These are phyloP conservation scores for Ceyx cyanopectus DNA, from an alignment of 2,113 vertebrate genomes.

Conservation along the genomic window DNA sequence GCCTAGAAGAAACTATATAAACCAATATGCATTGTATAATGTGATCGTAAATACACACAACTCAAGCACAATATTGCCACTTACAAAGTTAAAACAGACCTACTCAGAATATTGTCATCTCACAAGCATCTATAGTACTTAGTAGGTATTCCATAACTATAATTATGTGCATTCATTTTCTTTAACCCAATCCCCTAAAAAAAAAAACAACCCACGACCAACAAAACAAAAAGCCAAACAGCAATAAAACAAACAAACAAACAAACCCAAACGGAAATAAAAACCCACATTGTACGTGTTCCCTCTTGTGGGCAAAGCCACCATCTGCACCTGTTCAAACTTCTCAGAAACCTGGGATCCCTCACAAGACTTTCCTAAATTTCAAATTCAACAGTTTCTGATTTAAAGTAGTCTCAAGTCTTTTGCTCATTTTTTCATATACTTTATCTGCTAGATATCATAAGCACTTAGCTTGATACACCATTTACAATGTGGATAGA, in stretches of 20 bases:
- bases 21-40: not conserved
- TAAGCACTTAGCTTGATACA: not conserved
- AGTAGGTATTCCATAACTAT: not conserved
- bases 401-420: not conserved
- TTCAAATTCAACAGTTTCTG: not conserved
- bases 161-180: not conserved
- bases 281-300: not conserved
- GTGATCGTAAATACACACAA: not conserved
- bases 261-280: not conserved
- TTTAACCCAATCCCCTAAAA: not conserved
- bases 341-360: accelerated
- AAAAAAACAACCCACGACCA: not conserved
- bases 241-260: not conserved
- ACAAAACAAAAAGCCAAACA: not conserved
- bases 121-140: not conserved
- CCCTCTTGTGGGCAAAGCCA: constrained; percentile 67
- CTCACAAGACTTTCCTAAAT: not conserved
- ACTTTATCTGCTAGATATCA: not conserved
- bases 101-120: not conserved
- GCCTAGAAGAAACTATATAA: not conserved
- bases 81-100: not conserved
- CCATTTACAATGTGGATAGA: not conserved
- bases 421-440: not conserved
- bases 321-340: not conserved
- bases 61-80: not conserved